Evolutionary conservation across 2,113 vertebrate genomes (phyloP), one percentile per base, ranked within the genome.

Genomic region (Callipepla squamata): DNA sequence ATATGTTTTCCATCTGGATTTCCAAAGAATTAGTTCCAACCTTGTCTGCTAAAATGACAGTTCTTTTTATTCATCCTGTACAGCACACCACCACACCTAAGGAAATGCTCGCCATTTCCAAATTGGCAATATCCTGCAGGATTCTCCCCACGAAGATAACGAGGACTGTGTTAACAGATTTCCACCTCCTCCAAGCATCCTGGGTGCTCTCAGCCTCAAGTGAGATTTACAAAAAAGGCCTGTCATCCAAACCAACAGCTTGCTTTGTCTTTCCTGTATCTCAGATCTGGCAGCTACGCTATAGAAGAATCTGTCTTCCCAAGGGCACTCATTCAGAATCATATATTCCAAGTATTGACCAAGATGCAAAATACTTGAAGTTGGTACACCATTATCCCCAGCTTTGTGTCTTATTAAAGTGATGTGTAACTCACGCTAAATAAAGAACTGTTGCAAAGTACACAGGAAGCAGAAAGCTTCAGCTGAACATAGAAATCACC

Each of bases 1-100:
- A 90, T 92, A 92, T 50, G 44, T 90, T 96, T 95, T 96, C 93
- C 94, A 96, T 85, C 93, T 94, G 87, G 76, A 70, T 68, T 90
- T 91, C 79, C 73, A 91, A 92, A 88, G 76, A 80, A 83, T 78
- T 83, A 34, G 5, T 88, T 91, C 89, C 94, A 96, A 80, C 36
- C 72, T 68, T 90, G 89, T 68, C 93, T 96, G 68, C 85, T 94
- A 91, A 92, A 95, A 94, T 53, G 91, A 95, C 95, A 94, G 63
- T 51, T 75, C 63, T 87, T 91, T 93, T 93, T 85, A 85, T 47
- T 87, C 79, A 63, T 67, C 74, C 17, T 83, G 63, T 59, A 80
- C 55, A 76, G 74, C 36, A 44, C 55, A 40, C 30, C 81, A 87
- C 76, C 55, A 87, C 75, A 96, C 59, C 91, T 91, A 90, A 92